Evolutionary conservation across 2,113 vertebrate species (phyloP).

Genomic region (Paraplagusia blochii): DNA sequence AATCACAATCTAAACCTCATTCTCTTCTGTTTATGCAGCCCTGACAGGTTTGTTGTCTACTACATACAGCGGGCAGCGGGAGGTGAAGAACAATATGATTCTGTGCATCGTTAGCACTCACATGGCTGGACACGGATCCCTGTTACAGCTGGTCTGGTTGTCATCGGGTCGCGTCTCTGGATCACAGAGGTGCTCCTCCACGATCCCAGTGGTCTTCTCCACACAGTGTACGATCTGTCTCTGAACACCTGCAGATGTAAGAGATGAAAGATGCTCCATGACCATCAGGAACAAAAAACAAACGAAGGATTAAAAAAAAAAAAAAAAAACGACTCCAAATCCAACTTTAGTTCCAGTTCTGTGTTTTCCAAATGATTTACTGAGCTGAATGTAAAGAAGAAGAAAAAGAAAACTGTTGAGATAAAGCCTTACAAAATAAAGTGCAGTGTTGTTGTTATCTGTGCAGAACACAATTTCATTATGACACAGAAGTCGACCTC

Average conservation of each 20-base stretch:
- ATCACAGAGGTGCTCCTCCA: constrained; percentile 84
- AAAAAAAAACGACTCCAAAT: too few species aligned
- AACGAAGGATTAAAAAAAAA: neutral
- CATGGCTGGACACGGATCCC: constrained; percentile 86
- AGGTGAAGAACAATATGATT: neutral
- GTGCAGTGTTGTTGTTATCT: too few species aligned
- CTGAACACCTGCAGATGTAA: constrained; percentile 80
- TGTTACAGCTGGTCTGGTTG: constrained; percentile 79
- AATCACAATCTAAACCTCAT: neutral
- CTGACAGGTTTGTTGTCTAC: too few species aligned
- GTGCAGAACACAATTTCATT: too few species aligned
- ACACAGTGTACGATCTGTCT: constrained; percentile 83
- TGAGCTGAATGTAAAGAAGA: too few species aligned
- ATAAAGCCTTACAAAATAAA: too few species aligned
- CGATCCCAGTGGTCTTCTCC: constrained; percentile 80
- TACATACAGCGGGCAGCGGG: too few species aligned
- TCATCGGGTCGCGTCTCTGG: constrained; percentile 78
- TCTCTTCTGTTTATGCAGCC: too few species aligned
- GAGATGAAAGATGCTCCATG: neutral
- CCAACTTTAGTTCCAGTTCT: too few species aligned
- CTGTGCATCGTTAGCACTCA: constrained; percentile 47
- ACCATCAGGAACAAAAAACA: neutral
- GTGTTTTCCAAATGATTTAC: too few species aligned
- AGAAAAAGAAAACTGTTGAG: too few species aligned
- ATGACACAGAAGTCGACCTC: too few species aligned